These are phyloP conservation scores for Rhagologus leucostigma DNA, from an alignment of 2,113 vertebrate species.

Conservation along the genomic window DNA sequence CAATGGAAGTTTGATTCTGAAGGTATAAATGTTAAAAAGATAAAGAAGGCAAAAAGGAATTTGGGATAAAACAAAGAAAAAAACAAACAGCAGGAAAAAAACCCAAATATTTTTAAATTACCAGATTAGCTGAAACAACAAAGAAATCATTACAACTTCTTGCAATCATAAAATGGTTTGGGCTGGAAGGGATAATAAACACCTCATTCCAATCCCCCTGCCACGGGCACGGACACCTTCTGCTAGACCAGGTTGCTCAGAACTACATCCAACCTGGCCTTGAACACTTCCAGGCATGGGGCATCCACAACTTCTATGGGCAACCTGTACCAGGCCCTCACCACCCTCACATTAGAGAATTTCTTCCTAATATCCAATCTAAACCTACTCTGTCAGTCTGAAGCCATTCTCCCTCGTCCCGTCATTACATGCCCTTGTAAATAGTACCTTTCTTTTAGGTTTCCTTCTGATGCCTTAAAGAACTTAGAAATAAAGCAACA, in stretches of 20 bases:
- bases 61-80: neutral
- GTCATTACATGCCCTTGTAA: neutral
- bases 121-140: neutral
- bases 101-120: neutral
- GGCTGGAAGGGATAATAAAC: neutral
- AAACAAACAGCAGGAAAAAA: neutral
- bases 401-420: neutral
- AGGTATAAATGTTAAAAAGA: neutral
- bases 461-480: neutral
- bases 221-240: too few relatives aligned
- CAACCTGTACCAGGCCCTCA: neutral
- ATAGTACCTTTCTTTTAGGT: neutral
- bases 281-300: neutral
- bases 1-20: neutral
- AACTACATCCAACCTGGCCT: neutral
- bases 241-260: neutral
- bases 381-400: neutral
- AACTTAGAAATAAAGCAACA: neutral
- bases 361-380: neutral
- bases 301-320: neutral
- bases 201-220: neutral
- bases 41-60: neutral
- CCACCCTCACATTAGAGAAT: neutral
- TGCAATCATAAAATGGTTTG: neutral
- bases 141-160: neutral